Conservation (phyloP, 1,140 invertebrate species). For the Papilio helenus region DNA sequence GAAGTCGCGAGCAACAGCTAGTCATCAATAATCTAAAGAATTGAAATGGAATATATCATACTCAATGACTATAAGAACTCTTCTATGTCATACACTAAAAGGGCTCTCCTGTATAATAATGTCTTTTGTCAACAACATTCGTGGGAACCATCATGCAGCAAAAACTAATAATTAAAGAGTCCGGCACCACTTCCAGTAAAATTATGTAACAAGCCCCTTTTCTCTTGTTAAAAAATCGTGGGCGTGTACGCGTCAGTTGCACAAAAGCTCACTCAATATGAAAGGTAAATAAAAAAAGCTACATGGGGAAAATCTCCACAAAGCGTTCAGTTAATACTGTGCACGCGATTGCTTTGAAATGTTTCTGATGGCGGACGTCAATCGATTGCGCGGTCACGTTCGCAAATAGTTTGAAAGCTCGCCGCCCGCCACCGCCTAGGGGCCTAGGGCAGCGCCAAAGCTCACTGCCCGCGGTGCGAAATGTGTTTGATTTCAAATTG, state of each 20-base stretch:
- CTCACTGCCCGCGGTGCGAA: background rate
- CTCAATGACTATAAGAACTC: too few species aligned
- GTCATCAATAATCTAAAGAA: too few species aligned
- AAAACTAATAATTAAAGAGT: background rate
- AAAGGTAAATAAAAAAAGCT: constrained; percentile 19
- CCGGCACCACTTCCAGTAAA: background rate
- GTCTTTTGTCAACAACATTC: too few species aligned
- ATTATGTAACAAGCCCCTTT: background rate
- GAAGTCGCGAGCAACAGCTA: too few species aligned
- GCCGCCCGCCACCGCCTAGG: background rate
- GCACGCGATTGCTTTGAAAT: constrained; percentile 17
- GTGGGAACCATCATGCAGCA: too few species aligned
- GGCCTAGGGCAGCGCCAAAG: background rate
- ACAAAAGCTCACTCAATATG: constrained; percentile 19
- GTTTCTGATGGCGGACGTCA: constrained; percentile 19
- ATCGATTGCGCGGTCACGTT: constrained; percentile 23
- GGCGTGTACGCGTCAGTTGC: constrained; percentile 5
- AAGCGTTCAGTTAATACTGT: constrained; percentile 13
- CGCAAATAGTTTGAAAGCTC: constrained; percentile 13
- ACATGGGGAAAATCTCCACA: constrained; percentile 14
- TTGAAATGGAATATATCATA: too few species aligned
- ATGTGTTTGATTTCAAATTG: background rate
- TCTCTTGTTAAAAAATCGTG: background rate
- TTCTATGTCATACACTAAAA: too few species aligned
- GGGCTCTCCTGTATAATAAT: too few species aligned